Conservation (phyloP, 2,888 invertebrate genomes). For the Cabera pusaria region DNA sequence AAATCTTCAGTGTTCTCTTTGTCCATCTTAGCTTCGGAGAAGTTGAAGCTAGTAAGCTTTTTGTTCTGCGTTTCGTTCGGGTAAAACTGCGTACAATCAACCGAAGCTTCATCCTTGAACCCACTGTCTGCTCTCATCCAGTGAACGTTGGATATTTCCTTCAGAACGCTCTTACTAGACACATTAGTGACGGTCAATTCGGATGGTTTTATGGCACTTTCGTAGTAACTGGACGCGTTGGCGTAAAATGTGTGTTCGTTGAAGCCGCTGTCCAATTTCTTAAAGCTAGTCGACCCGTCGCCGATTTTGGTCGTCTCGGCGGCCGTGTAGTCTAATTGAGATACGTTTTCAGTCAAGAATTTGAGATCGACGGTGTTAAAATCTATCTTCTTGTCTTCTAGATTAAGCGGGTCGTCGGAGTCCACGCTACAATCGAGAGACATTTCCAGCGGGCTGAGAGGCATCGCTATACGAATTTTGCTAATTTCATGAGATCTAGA, state of each 20-base stretch:
- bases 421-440: constrained; percentile 72
- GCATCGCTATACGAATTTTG: constrained; percentile 61
- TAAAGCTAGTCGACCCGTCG: constrained; percentile 62
- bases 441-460: constrained; percentile 60
- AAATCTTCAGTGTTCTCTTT: constrained; percentile 68
- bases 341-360: constrained; percentile 69
- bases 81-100: constrained; percentile 67
- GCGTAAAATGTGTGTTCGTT: constrained; percentile 71
- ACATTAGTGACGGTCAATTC: constrained; percentile 67
- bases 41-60: constrained; percentile 49
- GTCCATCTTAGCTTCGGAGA: constrained; percentile 54
- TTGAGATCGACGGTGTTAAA: constrained; percentile 76
- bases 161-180: constrained; percentile 54
- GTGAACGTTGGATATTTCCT: constrained; percentile 71
- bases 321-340: constrained; percentile 53
- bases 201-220: constrained; percentile 80
- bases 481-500: constrained; percentile 65
- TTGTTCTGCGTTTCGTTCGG: constrained; percentile 44
- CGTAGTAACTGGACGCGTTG: constrained; percentile 74
- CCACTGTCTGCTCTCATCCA: constrained; percentile 79
- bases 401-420: constrained; percentile 58
- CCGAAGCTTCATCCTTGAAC: constrained; percentile 72
- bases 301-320: constrained; percentile 48
- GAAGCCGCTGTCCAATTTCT: constrained; percentile 71
- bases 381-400: constrained; percentile 73